Evolutionary conservation across 2,888 invertebrate species (phyloP).

Genomic region (Ophion costatus): DNA sequence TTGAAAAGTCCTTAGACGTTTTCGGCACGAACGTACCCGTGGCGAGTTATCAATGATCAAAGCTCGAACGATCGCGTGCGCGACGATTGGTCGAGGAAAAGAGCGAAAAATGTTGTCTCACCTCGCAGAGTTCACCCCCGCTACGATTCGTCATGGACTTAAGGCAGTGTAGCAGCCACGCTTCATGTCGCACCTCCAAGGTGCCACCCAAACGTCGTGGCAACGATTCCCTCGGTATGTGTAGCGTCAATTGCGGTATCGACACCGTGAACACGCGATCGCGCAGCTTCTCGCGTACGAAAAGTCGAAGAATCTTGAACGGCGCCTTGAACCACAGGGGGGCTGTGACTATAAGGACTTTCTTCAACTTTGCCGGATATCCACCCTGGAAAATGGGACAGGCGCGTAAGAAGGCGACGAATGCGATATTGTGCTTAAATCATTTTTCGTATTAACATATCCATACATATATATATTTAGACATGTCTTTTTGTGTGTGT

Average conservation of each 20-base stretch:
- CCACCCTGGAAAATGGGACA: conserved; percentile 89
- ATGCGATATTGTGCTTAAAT: neutral
- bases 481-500: too few species aligned
- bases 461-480: too few species aligned
- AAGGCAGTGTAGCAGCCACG: conserved; percentile 92
- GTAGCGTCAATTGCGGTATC: conserved; percentile 93
- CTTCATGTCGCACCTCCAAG: conserved; percentile 94
- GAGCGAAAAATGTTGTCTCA: conserved; percentile 57
- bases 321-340: conserved; percentile 99
- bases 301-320: conserved; percentile 96
- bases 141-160: conserved; percentile 94
- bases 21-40: neutral
- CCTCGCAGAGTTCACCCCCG: conserved; percentile 84
- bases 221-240: conserved; percentile 95
- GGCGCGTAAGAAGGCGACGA: neutral
- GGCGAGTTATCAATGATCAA: neutral
- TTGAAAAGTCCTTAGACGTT: neutral
- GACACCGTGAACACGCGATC: conserved; percentile 98
- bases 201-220: conserved; percentile 95
- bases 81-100: too few species aligned
- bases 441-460: neutral
- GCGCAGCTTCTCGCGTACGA: conserved; percentile 97
- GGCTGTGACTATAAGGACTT: conserved; percentile 98
- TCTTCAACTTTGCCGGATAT: conserved; percentile 98
- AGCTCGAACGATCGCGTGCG: neutral